Evolutionary conservation across 2,113 vertebrate genomes (phyloP).

Genomic region (Noturus placidus): DNA sequence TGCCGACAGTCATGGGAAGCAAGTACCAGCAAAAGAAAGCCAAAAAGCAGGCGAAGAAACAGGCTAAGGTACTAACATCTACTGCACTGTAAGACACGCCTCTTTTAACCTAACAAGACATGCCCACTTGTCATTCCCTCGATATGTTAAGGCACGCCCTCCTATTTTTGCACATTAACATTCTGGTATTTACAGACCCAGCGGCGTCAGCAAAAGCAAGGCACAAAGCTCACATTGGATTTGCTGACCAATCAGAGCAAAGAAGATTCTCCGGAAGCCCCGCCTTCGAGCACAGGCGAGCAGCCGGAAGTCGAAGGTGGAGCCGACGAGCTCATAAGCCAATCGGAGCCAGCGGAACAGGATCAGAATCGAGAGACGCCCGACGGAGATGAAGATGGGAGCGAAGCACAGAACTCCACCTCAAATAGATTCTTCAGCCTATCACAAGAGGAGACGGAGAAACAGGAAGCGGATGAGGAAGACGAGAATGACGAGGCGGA

Average conservation of each 20-base stretch:
- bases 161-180: background rate
- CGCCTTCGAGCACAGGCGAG: background rate
- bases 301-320: background rate
- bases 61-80: conserved; percentile 83
- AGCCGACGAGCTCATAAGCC: background rate
- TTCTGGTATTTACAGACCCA: conserved; percentile 74
- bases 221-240: conserved; percentile 71
- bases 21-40: conserved; percentile 95
- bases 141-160: background rate
- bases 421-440: conserved; percentile 61
- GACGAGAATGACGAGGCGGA: conserved; percentile 44
- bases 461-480: conserved; percentile 30
- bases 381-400: conserved; percentile 3
- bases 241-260: conserved; percentile 45
- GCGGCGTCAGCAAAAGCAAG: conserved; percentile 84
- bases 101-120: background rate
- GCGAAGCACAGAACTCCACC: conserved; percentile 40
- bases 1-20: conserved; percentile 68
- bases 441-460: conserved; percentile 53
- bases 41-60: conserved; percentile 93
- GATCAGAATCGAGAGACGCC: conserved; percentile 25
- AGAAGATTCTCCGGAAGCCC: background rate
- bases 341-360: conserved; percentile 35
- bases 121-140: background rate
- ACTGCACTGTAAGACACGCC: background rate